Conservation (phyloP, 2,797 vertebrate genomes). For the Pseudomugil tenellus region DNA sequence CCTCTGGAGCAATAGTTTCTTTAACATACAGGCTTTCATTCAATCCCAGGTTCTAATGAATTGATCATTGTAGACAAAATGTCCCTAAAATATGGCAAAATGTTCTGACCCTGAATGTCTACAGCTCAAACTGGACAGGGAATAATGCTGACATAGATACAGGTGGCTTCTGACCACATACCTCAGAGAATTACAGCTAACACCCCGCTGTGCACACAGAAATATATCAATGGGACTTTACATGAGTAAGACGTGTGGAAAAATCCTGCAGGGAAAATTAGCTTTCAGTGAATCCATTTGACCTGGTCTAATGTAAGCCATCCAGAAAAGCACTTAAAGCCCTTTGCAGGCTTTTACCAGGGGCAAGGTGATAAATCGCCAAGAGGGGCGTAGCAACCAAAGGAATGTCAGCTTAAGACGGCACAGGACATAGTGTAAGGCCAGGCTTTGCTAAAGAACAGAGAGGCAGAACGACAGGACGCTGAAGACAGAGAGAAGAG, state of each 20-base stretch:
- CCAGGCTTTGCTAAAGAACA: slow-evolving; percentile 3
- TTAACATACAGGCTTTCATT: background rate
- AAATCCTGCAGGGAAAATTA: slow-evolving; percentile 51
- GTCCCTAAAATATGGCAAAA: slow-evolving; percentile 13
- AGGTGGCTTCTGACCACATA: slow-evolving; percentile 36
- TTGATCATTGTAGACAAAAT: background rate
- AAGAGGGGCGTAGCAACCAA: background rate
- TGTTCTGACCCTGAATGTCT: slow-evolving; percentile 6
- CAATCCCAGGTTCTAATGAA: background rate
- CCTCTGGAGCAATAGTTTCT: background rate
- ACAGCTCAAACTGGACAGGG: slow-evolving; percentile 11
- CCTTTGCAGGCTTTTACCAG: slow-evolving; percentile 15
- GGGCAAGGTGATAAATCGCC: slow-evolving; percentile 32
- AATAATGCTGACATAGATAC: slow-evolving; percentile 12
- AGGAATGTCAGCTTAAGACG: background rate
- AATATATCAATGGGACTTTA: slow-evolving; percentile 70
- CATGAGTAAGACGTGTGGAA: slow-evolving; percentile 61
- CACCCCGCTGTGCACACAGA: slow-evolving; percentile 51
- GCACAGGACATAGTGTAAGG: slow-evolving; percentile 12
- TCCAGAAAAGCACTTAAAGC: slow-evolving; percentile 42
- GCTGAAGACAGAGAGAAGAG: slow-evolving; percentile 42
- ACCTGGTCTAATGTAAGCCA: slow-evolving; percentile 53
- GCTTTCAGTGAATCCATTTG: slow-evolving; percentile 13
- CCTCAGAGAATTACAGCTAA: slow-evolving; percentile 36
- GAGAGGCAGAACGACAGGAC: slow-evolving; percentile 3